Evolutionary conservation across 2,797 vertebrate genomes (phyloP).

Genomic region (Notamacropus eugenii): DNA sequence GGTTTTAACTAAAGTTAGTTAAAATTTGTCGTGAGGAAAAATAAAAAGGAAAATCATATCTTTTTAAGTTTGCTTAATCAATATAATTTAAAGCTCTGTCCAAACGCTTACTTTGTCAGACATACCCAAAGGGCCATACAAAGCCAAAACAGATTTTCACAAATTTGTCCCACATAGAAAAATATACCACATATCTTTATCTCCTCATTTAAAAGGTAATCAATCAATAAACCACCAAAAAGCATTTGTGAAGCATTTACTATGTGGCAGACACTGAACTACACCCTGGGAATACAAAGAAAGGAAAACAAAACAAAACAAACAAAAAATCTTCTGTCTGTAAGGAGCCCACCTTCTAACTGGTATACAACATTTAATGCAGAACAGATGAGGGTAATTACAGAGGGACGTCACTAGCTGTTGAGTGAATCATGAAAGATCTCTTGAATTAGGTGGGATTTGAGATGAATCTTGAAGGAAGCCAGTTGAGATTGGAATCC

Average conservation of each 20-base stretch:
- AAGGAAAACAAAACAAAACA: neutral
- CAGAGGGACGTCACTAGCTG: too few species aligned
- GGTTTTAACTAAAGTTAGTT: neutral
- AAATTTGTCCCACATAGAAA: neutral
- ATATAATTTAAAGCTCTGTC: neutral
- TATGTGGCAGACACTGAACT: neutral
- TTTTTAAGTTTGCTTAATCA: neutral
- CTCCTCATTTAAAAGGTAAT: neutral
- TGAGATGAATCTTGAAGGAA: too few species aligned
- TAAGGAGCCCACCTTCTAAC: too few species aligned
- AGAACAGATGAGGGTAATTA: too few species aligned
- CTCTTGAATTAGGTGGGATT: too few species aligned
- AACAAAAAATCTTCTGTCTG: neutral
- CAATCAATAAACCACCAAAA: neutral
- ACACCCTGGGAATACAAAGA: neutral
- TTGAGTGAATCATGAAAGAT: too few species aligned
- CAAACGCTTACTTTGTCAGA: neutral
- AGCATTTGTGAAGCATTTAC: neutral
- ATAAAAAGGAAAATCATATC: neutral
- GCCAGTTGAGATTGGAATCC: neutral
- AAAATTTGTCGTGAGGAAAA: neutral
- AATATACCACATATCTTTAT: neutral
- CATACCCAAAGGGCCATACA: neutral
- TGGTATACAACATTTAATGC: too few species aligned
- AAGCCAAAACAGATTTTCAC: neutral